Evolutionary conservation across 2,113 vertebrate species (phyloP), one percentile per base, ranked within the genome.

Genomic region (Mobula birostris): DNA sequence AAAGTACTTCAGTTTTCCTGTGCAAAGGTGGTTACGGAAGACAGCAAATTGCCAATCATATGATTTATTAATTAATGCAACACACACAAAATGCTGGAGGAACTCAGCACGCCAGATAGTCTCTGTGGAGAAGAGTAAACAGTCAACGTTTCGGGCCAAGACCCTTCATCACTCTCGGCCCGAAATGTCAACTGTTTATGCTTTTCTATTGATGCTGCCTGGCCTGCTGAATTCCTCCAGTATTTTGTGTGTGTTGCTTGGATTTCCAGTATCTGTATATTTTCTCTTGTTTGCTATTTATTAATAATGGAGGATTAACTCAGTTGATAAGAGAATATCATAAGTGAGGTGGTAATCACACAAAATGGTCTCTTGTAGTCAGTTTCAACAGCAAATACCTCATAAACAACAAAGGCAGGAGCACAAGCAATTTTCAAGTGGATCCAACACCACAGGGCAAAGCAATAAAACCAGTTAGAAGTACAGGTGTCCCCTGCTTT

Each of bases 401-500:
- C 94, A 94, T 95, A 94, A 94, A 27, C 40, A 94, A 40, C 94
- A 94, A 95, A 97, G 95, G 95, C 95, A 96, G 94, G 95, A 95
- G 94, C 95, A 94, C 61, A 77, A 94, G 94, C 94, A 92, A 36
- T 95, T 95, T 63, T 29, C 94, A 94, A 82, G 95, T 95, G 94
- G 94, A 6, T 94, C 82, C 94, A 95, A 95, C 87, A 74, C 72
- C 95, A 95, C 24, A 56, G 70, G 36, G 32, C 91, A 95, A 63
- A 96, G 94, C 95, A 95, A n/a, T 92, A 94, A 95, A 27, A 95
- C 95, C 95, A 94, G 80, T 94, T 96, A 94, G 96, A 96, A 96
- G 97, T 97, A 36, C 36, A 36, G 36, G 36, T 36, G 36, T 36
- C 36, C 36, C 36, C 36, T 36, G 36, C 36, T 36, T 36, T 36